phyloP scores from a whole-genome alignment of 2,113 vertebrate species.

The Caloenas nicobarica region DNA sequence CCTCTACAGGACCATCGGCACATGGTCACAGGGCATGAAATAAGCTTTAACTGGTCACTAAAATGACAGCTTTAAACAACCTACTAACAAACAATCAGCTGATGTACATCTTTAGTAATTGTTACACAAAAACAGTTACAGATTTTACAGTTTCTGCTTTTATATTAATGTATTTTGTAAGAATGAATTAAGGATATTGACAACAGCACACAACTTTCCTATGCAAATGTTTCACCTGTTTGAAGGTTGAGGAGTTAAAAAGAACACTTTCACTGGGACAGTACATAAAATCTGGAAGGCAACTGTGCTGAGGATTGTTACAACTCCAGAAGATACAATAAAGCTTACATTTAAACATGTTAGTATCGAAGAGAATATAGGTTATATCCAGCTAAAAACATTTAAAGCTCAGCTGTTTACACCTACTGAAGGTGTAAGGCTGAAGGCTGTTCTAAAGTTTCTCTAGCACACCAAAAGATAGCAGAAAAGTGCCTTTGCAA shows the following conservation, averaged over 20 bases:
- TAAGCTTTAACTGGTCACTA: background rate
- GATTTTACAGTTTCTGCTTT: background rate
- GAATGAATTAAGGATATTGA: accelerated
- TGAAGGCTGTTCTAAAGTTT: background rate
- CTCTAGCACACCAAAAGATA: background rate
- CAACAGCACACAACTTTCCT: background rate
- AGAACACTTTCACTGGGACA: background rate
- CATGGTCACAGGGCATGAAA: accelerated
- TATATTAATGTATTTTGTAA: background rate
- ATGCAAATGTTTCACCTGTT: background rate
- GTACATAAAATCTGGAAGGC: too few species aligned
- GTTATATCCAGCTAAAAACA: background rate
- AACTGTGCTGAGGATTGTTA: too few species aligned
- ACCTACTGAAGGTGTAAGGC: background rate
- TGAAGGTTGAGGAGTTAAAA: background rate
- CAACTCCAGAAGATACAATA: background rate
- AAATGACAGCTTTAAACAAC: background rate
- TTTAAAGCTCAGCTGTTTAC: background rate
- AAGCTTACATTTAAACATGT: background rate
- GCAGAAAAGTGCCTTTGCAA: background rate
- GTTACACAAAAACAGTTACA: background rate
- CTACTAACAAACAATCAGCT: background rate
- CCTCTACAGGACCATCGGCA: background rate
- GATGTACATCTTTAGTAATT: accelerated
- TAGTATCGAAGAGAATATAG: background rate